Conservation (phyloP, 2,113 vertebrate genomes). For the Esox niger region DNA sequence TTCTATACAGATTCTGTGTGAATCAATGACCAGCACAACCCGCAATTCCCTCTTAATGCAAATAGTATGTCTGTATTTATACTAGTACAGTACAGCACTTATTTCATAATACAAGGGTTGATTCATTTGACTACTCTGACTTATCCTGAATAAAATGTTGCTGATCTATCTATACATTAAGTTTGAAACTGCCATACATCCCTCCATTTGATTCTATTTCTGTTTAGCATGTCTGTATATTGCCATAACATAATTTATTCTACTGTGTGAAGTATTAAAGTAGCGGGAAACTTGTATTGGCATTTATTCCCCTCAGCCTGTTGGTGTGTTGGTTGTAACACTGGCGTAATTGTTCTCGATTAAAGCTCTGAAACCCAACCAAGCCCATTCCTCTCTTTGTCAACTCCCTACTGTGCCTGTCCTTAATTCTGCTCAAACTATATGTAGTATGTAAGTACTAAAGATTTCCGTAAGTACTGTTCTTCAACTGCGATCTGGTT, state of each 20-base stretch:
- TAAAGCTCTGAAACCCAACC: conserved; percentile 77
- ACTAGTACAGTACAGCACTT: conserved; percentile 48
- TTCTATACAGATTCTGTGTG: conserved; percentile 24
- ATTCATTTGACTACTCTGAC: no score
- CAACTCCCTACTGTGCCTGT: conserved; percentile 4
- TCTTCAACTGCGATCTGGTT: no score
- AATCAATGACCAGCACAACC: conserved; percentile 28
- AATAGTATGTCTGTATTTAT: no score
- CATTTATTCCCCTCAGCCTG: conserved; percentile 91
- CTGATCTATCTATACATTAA: conserved; percentile 3
- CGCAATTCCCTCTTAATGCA: no score
- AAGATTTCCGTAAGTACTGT: no score
- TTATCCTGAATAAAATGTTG: no score
- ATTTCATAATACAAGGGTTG: conserved; percentile 52
- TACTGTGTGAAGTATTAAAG: conserved; percentile 90
- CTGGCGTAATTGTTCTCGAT: conserved; percentile 92
- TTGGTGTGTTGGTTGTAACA: conserved; percentile 92
- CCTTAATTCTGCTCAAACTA: no score
- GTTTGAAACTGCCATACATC: conserved; percentile 23
- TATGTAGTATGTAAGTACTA: no score
- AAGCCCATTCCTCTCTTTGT: conserved; percentile 17
- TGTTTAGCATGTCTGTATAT: conserved; percentile 80
- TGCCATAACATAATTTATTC: conserved; percentile 96
- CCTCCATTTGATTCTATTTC: conserved; percentile 36
- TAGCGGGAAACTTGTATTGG: conserved; percentile 87